phyloP scores from a whole-genome alignment of 2,888 invertebrate species.

The Oscheius sp. region DNA sequence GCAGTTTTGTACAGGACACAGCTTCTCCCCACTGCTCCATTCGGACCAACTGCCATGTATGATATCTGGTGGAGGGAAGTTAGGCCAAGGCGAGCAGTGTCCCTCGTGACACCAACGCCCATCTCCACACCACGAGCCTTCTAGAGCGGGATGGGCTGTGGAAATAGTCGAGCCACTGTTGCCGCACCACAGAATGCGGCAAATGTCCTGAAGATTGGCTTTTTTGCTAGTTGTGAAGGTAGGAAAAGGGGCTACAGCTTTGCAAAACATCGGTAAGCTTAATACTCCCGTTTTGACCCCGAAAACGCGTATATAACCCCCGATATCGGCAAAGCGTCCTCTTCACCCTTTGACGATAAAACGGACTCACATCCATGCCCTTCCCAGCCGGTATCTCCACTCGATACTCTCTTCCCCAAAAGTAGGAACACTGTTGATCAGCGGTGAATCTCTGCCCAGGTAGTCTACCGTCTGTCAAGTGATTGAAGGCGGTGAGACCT shows the following conservation, averaged over 20 bases:
- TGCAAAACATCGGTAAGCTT: no score
- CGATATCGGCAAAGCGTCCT: no score
- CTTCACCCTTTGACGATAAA: neutral
- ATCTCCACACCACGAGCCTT: constrained; percentile 73
- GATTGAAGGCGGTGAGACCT: constrained; percentile 64
- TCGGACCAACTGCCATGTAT: constrained; percentile 71
- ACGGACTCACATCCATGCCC: constrained; percentile 56
- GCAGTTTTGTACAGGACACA: constrained; percentile 70
- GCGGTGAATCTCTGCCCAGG: constrained; percentile 73
- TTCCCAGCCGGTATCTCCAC: constrained; percentile 72
- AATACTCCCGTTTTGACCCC: no score
- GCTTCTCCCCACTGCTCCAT: constrained; percentile 65
- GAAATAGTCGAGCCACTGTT: constrained; percentile 73
- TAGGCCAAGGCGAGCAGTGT: constrained; percentile 64
- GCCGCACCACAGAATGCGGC: constrained; percentile 73
- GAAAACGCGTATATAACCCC: no score
- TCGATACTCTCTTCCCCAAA: constrained; percentile 73
- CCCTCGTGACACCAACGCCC: constrained; percentile 72
- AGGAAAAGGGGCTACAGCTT: neutral
- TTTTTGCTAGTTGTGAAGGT: neutral
- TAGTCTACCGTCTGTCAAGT: constrained; percentile 60
- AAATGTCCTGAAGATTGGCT: constrained; percentile 65
- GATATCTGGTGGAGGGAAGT: constrained; percentile 44
- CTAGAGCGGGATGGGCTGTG: constrained; percentile 73
- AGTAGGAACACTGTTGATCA: constrained; percentile 73